Percentiles rank a stretch among this genome's conserved stretches.
Conservation (phyloP, 2,888 invertebrate species). For the Pandemis heparana region DNA sequence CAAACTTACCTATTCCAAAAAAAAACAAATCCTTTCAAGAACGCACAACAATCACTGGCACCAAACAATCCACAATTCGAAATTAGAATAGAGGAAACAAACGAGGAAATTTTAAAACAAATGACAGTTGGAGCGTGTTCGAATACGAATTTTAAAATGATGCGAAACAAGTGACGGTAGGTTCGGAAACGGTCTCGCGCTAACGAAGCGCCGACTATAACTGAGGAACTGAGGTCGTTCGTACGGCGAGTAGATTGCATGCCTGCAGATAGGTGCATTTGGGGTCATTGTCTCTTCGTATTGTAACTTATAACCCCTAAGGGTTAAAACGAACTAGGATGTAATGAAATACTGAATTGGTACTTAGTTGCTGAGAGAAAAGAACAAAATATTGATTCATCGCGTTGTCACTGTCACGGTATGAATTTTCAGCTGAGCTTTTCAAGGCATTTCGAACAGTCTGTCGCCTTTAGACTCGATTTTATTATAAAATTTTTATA, state of each 20-base stretch:
- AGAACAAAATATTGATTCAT: background rate
- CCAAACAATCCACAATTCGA: constrained; percentile 20
- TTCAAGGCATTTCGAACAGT: too few relatives aligned
- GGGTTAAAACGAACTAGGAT: constrained; percentile 3
- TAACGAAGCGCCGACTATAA: constrained; percentile 65
- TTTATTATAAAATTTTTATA: too few relatives aligned
- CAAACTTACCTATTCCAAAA: constrained; percentile 38
- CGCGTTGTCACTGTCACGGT: too few relatives aligned
- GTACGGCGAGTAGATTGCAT: constrained; percentile 43
- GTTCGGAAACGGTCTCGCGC: constrained; percentile 54
- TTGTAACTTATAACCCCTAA: constrained; percentile 47
- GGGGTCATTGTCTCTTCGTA: constrained; percentile 47
- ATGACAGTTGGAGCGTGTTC: constrained; percentile 38
- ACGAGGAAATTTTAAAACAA: constrained; percentile 22
- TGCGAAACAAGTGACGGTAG: constrained; percentile 39
- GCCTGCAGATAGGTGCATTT: constrained; percentile 44
- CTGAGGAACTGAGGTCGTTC: constrained; percentile 55
- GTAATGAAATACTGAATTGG: background rate
- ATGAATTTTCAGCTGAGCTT: too few relatives aligned
- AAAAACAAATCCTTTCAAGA: constrained; percentile 26
- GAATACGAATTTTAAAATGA: constrained; percentile 54
- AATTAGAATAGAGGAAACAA: constrained; percentile 16
- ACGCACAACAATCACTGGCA: constrained; percentile 12
- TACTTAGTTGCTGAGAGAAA: background rate
- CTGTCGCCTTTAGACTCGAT: too few relatives aligned